phyloP scores from a whole-genome alignment of 2,797 vertebrate genomes.

The Netta rufina region DNA sequence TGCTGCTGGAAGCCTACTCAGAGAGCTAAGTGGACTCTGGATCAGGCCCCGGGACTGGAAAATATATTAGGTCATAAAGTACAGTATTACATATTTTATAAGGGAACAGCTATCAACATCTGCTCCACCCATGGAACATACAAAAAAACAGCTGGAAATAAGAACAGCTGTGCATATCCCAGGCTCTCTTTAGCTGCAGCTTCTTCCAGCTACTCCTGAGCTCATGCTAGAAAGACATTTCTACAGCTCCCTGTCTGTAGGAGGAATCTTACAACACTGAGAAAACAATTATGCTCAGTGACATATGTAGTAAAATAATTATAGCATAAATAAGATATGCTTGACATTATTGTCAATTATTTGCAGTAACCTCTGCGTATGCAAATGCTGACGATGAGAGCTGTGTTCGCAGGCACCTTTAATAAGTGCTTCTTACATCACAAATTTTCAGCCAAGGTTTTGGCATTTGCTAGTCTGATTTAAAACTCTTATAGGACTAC shows the following conservation, averaged over 20 bases:
- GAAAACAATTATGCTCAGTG: background rate
- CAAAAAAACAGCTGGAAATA: constrained; percentile 46
- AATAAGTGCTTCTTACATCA: background rate
- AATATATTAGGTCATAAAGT: constrained; percentile 54
- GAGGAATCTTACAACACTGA: constrained; percentile 3
- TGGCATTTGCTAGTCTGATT: background rate
- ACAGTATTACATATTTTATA: constrained; percentile 55
- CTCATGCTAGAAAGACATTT: background rate
- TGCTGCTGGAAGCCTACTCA: background rate
- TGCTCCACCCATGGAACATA: constrained; percentile 7
- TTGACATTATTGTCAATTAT: constrained; percentile 3
- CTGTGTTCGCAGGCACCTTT: background rate
- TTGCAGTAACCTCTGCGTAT: background rate
- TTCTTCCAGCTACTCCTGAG: constrained; percentile 36
- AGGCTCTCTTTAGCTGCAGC: background rate
- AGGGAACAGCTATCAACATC: constrained; percentile 29
- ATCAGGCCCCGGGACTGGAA: constrained; percentile 41
- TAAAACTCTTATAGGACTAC: background rate
- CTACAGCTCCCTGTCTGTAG: background rate
- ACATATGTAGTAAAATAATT: constrained; percentile 40
- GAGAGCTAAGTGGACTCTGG: background rate
- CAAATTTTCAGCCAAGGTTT: background rate
- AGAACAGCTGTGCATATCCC: constrained; percentile 7
- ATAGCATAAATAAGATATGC: background rate
- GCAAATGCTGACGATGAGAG: background rate